Percentiles rank a stretch among this genome's conserved stretches.
phyloP scores from a whole-genome alignment of 2,888 invertebrate species.

The Sminthurinus aureus region DNA sequence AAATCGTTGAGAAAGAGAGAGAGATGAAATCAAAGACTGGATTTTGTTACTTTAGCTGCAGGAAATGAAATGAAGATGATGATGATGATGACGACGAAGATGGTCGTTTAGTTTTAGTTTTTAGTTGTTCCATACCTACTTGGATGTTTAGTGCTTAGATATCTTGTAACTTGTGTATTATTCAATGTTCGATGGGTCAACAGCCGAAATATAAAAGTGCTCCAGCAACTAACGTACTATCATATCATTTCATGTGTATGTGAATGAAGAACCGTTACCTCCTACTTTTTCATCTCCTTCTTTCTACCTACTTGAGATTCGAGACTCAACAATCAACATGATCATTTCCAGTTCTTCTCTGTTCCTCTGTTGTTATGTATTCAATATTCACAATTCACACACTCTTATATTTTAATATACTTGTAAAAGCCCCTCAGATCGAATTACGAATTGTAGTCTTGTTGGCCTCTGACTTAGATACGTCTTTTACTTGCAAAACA shows the following conservation, averaged over 20 bases:
- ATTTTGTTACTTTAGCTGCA: slow-evolving; percentile 16
- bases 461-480: not conserved
- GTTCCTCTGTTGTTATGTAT: too few relatives aligned
- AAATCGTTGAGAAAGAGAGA: slow-evolving; percentile 1
- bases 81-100: slow-evolving; percentile 1
- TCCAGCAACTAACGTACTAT: slow-evolving; percentile 32
- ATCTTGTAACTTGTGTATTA: too few relatives aligned
- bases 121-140: too few relatives aligned
- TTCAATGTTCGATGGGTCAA: slow-evolving; percentile 35
- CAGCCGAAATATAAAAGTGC: slow-evolving; percentile 43
- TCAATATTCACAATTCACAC: too few relatives aligned
- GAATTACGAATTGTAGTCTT: not conserved
- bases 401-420: too few relatives aligned
- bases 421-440: too few relatives aligned
- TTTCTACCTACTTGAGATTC: not conserved
- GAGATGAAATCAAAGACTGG: slow-evolving; percentile 25
- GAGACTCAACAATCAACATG: not conserved
- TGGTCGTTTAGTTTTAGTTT: too few relatives aligned
- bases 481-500: too few relatives aligned
- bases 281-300: slow-evolving; percentile 17
- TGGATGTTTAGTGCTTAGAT: too few relatives aligned
- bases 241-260: not conserved
- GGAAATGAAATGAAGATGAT: slow-evolving; percentile 25
- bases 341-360: slow-evolving; percentile 37
- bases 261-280: slow-evolving; percentile 38